A percentile compares a stretch with the other conserved stretches of the same genome.
These are phyloP conservation scores for Micrasema minimum DNA, from an alignment of 1,140 invertebrate species.

Conservation along the genomic window DNA sequence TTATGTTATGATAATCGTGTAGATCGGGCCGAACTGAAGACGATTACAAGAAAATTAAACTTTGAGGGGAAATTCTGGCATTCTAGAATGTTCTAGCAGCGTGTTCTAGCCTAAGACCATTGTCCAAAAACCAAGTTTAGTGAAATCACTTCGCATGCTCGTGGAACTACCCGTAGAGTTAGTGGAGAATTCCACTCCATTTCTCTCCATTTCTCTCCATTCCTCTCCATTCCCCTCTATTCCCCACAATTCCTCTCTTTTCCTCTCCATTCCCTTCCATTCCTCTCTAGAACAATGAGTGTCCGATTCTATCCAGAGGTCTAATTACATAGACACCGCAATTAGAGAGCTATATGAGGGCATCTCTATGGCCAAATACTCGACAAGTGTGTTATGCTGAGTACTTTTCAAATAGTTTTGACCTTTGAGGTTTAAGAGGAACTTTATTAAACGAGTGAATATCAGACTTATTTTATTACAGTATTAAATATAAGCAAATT, in stretches of 20 bases:
- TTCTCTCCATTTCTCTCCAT: too few species aligned
- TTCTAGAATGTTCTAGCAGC: neutral
- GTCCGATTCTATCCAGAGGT: neutral
- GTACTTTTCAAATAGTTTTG: constrained; percentile 1
- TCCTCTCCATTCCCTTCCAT: too few species aligned
- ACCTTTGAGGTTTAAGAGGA: too few species aligned
- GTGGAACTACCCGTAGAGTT: neutral
- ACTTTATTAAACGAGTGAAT: too few species aligned
- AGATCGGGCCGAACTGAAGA: constrained; percentile 18
- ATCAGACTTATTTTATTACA: too few species aligned
- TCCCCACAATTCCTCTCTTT: too few species aligned
- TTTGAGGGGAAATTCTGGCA: neutral
- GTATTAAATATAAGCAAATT: too few species aligned
- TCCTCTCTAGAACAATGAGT: constrained; percentile 26
- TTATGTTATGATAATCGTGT: too few species aligned
- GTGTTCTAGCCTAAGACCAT: constrained; percentile 1
- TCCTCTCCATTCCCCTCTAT: too few species aligned
- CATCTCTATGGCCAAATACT: neutral
- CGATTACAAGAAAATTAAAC: constrained; percentile 29
- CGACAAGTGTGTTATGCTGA: neutral
- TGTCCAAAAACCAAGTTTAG: constrained; percentile 2
- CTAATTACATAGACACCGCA: constrained; percentile 31
- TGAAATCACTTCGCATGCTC: constrained; percentile 15
- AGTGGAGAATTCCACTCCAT: too few species aligned
- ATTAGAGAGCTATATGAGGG: constrained; percentile 1